phyloP scores from a whole-genome alignment of 2,888 invertebrate genomes.

The Fragum fragum region DNA sequence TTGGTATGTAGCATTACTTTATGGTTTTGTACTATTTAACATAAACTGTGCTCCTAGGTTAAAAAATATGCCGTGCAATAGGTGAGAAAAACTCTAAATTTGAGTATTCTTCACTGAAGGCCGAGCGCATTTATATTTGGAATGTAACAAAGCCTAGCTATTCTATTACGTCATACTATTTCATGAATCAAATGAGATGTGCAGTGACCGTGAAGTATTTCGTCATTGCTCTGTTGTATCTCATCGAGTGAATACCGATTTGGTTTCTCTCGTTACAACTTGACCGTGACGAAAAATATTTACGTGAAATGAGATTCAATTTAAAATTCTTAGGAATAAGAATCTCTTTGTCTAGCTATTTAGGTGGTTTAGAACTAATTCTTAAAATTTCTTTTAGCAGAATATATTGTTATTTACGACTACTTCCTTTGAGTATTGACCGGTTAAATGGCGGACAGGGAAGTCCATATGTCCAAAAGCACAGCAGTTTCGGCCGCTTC shows the following conservation, averaged over 20 bases:
- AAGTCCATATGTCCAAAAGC: slow-evolving; percentile 25
- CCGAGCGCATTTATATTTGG: too few species aligned
- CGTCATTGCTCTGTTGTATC: slow-evolving; percentile 33
- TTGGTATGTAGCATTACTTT: too few species aligned
- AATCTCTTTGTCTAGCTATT: slow-evolving; percentile 16
- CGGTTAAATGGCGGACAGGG: slow-evolving; percentile 29
- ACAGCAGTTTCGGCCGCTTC: slow-evolving; percentile 30
- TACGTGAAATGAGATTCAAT: slow-evolving; percentile 9
- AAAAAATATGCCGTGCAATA: too few species aligned
- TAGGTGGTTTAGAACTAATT: slow-evolving; percentile 20
- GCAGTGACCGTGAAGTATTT: slow-evolving; percentile 33
- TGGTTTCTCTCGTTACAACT: slow-evolving; percentile 13
- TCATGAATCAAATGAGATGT: slow-evolving; percentile 40
- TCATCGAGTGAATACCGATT: slow-evolving; percentile 18
- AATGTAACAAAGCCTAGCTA: too few species aligned
- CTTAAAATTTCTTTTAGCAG: neutral
- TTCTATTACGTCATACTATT: slow-evolving; percentile 38
- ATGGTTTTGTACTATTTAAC: too few species aligned
- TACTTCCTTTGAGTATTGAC: slow-evolving; percentile 6
- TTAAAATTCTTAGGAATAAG: slow-evolving; percentile 31
- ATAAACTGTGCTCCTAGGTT: too few species aligned
- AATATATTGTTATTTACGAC: slow-evolving; percentile 3
- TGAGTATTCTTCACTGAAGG: too few species aligned
- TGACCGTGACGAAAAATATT: neutral
- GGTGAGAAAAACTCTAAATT: too few species aligned